These are phyloP conservation scores for Chymomyza caudatula DNA, from an alignment of 2,888 invertebrate species.

Conservation along the genomic window DNA sequence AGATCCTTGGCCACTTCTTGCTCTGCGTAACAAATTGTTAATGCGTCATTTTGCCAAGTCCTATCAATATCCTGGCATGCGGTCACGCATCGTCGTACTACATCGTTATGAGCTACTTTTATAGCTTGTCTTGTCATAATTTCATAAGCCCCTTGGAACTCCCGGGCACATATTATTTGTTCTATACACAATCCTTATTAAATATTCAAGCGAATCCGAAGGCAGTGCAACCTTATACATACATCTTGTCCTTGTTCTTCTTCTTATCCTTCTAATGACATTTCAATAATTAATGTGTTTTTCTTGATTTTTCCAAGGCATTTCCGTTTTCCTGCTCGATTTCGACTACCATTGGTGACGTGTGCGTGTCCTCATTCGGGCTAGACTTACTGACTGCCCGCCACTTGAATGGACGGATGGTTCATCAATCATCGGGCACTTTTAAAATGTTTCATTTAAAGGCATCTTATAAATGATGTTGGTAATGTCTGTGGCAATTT, in stretches of 20 bases:
- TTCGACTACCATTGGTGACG: constrained; percentile 36
- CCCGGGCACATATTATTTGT: constrained; percentile 5
- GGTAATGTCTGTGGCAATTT: constrained; percentile 13
- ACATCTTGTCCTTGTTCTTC: constrained; percentile 38
- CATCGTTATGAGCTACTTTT: neutral
- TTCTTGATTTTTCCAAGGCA: constrained; percentile 35
- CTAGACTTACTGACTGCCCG: constrained; percentile 55
- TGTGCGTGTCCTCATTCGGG: constrained; percentile 60
- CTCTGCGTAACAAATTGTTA: constrained; percentile 15
- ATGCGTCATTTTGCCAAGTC: constrained; percentile 38
- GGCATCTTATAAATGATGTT: constrained; percentile 68
- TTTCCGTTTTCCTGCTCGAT: constrained; percentile 26
- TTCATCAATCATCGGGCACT: constrained; percentile 64
- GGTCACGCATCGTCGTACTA: constrained; percentile 60
- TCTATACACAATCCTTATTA: constrained; percentile 29
- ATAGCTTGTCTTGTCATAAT: constrained; percentile 49
- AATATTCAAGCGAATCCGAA: constrained; percentile 71
- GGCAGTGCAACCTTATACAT: neutral
- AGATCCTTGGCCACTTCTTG: too few relatives aligned
- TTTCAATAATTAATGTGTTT: constrained; percentile 76
- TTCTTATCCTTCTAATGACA: constrained; percentile 69
- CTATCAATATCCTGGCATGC: constrained; percentile 55
- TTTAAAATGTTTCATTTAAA: constrained; percentile 59
- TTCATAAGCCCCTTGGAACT: constrained; percentile 23
- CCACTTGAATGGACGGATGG: constrained; percentile 26